Conservation (phyloP, 2,888 invertebrate genomes). For the Mallateleia sp. region DNA sequence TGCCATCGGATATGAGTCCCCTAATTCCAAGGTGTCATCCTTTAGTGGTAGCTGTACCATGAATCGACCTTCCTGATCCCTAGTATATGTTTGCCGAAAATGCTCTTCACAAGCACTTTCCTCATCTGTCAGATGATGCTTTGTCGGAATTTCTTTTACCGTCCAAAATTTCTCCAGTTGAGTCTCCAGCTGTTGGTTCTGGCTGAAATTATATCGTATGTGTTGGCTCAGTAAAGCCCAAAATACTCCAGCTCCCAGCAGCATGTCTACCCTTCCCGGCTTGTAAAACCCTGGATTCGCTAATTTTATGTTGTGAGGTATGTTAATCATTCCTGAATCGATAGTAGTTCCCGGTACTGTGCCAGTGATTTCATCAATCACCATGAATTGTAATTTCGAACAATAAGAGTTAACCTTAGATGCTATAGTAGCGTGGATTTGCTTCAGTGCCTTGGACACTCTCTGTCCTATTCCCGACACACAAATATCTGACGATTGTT, state of each 20-base stretch:
- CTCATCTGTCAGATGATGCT: constrained; percentile 24
- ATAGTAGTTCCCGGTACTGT: not conserved
- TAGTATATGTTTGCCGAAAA: constrained; percentile 30
- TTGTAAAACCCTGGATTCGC: constrained; percentile 24
- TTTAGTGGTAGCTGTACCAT: constrained; percentile 37
- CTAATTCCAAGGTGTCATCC: not conserved
- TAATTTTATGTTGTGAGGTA: constrained; percentile 10
- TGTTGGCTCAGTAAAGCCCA: not conserved
- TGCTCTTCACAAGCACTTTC: constrained; percentile 58
- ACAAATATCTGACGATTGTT: not conserved
- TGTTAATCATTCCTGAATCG: not conserved
- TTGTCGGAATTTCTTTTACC: constrained; percentile 28
- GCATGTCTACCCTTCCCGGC: constrained; percentile 18
- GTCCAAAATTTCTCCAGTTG: constrained; percentile 62
- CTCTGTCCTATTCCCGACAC: not conserved
- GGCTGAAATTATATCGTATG: not conserved
- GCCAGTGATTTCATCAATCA: not conserved
- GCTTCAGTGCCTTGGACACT: not conserved
- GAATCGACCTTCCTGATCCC: constrained; percentile 42
- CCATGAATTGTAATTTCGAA: not conserved
- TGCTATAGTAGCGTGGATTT: not conserved
- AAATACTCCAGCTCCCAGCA: constrained; percentile 29
- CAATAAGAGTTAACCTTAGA: not conserved
- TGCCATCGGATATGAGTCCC: not conserved
- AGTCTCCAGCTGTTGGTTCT: constrained; percentile 30